A percentile compares a stretch with the other conserved stretches of the same genome.
These are phyloP conservation scores for Mohoua ochrocephala DNA, from an alignment of 2,113 vertebrate genomes.

Conservation along the genomic window DNA sequence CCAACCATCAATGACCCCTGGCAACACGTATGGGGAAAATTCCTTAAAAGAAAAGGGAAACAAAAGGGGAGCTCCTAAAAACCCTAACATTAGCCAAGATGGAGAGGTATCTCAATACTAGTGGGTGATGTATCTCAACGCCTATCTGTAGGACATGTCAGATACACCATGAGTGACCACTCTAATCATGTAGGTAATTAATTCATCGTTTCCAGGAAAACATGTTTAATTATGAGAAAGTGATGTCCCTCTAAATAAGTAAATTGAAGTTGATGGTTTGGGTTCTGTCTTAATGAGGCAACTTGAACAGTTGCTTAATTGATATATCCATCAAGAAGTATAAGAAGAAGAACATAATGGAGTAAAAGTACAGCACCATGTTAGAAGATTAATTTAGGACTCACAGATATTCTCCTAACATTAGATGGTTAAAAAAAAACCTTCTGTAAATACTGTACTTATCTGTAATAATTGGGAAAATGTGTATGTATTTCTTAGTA, in stretches of 20 bases:
- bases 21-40: too few relatives aligned
- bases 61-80: too few relatives aligned
- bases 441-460: background rate
- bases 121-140: background rate
- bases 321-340: background rate
- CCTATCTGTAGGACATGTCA: background rate
- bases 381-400: background rate
- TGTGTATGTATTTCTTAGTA: background rate
- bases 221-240: background rate
- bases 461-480: background rate
- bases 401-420: background rate
- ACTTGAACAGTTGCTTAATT: background rate
- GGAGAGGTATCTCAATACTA: conserved; percentile 45
- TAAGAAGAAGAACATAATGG: background rate
- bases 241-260: background rate
- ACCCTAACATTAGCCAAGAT: too few relatives aligned
- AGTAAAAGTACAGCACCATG: background rate
- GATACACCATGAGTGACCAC: background rate
- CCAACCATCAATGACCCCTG: too few relatives aligned
- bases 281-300: background rate
- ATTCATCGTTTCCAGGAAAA: background rate
- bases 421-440: background rate
- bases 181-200: background rate
- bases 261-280: background rate
- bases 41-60: too few relatives aligned